A percentile compares a stretch with the other conserved stretches of the same genome.
Conservation (phyloP, 2,888 invertebrate species). For the Xanthia icteritia region DNA sequence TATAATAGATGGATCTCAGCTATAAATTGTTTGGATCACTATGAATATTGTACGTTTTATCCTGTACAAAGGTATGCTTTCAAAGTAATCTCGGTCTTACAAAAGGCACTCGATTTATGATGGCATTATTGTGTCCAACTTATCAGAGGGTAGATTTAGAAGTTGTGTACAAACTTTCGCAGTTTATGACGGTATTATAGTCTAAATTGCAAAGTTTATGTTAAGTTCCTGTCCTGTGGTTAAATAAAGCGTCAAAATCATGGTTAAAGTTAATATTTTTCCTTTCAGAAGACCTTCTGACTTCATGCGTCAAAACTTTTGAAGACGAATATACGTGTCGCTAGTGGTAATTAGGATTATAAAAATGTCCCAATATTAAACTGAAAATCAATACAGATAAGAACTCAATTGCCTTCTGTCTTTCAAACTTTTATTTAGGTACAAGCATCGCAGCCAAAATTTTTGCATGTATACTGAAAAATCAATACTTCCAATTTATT, state of each 20-base stretch:
- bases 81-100: constrained; percentile 8
- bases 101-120: constrained; percentile 30
- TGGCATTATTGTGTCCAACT: constrained; percentile 32
- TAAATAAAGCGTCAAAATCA: constrained; percentile 5
- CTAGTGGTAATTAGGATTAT: neutral
- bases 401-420: neutral
- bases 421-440: neutral
- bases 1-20: constrained; percentile 12
- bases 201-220: constrained; percentile 18
- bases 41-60: constrained; percentile 12
- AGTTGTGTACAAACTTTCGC: constrained; percentile 29
- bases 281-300: neutral
- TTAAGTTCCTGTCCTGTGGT: constrained; percentile 23
- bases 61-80: constrained; percentile 1
- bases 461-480: neutral
- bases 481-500: constrained; percentile 14
- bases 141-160: constrained; percentile 32
- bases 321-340: neutral
- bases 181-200: constrained; percentile 24
- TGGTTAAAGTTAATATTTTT: neutral
- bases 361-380: neutral
- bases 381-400: neutral
- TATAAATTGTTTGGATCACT: constrained; percentile 31
- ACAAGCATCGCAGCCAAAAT: neutral
- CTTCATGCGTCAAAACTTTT: neutral